Percentiles rank a stretch among this genome's conserved stretches.
Evolutionary conservation across 2,888 invertebrate species (phyloP).

Genomic region (Syrista parreyssii): DNA sequence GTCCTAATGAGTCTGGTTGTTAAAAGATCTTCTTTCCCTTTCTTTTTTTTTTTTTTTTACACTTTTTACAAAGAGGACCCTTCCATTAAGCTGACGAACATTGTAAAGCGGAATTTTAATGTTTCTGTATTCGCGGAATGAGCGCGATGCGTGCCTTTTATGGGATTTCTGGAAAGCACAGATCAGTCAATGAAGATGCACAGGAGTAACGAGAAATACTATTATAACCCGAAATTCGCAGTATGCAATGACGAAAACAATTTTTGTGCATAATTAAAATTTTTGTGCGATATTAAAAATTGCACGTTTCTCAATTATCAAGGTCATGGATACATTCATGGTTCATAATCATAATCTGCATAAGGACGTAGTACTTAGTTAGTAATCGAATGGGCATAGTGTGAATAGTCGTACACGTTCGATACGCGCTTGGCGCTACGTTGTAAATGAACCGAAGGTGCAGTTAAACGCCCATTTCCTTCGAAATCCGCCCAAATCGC

Average conservation of each 20-base stretch:
- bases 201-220: slow-evolving; percentile 24
- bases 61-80: slow-evolving; percentile 10
- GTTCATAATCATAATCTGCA: neutral
- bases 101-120: slow-evolving; percentile 52
- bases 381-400: neutral
- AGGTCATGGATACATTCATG: neutral
- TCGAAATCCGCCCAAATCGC: slow-evolving; percentile 63
- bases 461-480: slow-evolving; percentile 64
- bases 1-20: slow-evolving; percentile 65
- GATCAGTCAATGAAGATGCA: neutral
- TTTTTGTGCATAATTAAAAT: neutral
- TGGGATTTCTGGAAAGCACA: neutral
- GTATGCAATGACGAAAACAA: neutral
- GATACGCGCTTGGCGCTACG: slow-evolving; percentile 7
- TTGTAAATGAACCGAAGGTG: slow-evolving; percentile 51
- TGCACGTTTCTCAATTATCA: neutral
- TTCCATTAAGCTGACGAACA: slow-evolving; percentile 49
- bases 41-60: slow-evolving; percentile 20
- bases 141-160: slow-evolving; percentile 7
- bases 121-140: slow-evolving; percentile 43
- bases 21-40: slow-evolving; percentile 52
- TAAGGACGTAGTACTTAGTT: neutral
- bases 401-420: neutral
- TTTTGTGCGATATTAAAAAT: neutral
- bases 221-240: neutral